A percentile compares a stretch with the other conserved stretches of the same genome.
Evolutionary conservation across 2,113 vertebrate genomes (phyloP).

Genomic region (Eudorcas thomsonii): DNA sequence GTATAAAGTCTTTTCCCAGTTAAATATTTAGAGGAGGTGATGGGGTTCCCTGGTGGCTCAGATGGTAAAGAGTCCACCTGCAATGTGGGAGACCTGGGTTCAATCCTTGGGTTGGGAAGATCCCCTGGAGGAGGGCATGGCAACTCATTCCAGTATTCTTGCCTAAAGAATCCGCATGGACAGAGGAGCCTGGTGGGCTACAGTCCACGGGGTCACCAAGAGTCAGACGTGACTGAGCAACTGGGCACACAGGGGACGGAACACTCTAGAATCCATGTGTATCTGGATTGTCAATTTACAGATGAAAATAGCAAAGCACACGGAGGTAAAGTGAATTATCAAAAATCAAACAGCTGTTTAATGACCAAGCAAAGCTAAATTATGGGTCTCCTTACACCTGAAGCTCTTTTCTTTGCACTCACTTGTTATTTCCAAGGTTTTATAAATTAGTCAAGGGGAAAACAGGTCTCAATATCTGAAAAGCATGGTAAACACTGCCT

Average conservation of each 20-base stretch:
- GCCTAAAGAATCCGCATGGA: neutral
- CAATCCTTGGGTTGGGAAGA: neutral
- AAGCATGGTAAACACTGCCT: neutral
- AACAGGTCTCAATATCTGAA: neutral
- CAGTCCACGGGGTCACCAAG: neutral
- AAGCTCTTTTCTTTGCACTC: neutral
- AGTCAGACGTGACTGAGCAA: neutral
- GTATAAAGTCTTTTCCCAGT: neutral
- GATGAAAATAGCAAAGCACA: neutral
- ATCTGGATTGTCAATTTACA: neutral
- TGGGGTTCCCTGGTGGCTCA: neutral
- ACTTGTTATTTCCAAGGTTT: neutral
- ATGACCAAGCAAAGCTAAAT: neutral
- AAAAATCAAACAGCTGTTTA: neutral
- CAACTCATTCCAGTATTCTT: neutral
- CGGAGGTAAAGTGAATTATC: neutral
- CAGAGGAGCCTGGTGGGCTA: neutral
- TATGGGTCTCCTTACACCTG: neutral
- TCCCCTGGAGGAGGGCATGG: neutral
- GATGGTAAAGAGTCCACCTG: accelerated
- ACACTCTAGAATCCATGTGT: neutral
- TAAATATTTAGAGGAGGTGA: neutral
- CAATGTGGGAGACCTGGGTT: neutral
- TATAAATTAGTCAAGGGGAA: neutral
- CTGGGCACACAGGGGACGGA: neutral